Base-by-base conservation (phyloP, 1,140 invertebrate genomes). In the Dreissena polymorpha region DNA sequence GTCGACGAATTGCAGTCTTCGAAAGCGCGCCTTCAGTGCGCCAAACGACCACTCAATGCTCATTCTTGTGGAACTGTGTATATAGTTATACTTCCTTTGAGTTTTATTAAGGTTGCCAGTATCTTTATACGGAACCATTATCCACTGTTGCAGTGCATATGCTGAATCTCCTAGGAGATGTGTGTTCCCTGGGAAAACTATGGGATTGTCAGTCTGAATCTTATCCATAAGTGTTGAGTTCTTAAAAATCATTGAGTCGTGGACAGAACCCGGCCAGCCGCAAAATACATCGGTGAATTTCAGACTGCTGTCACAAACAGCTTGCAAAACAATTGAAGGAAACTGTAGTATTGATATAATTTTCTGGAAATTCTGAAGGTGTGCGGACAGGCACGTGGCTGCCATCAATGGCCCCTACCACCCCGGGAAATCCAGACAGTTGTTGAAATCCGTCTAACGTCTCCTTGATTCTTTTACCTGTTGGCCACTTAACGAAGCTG, bases 331-430 rank as follows among this genome's bases (percentile, higher is more conserved):
- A 14, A 75, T 1, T 14, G 80, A 83, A 18, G 39, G 51, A 71
- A 72, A 83, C 18, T 23, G 74, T 83, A 6, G 71, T 53, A 60
- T 83, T 83, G 21, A 83, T 75, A 39, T 83, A 83, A 64, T 83
- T 74, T 76, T 75, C 80, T 69, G 39, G 71, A 50, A 53, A 57
- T n/a, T 82, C 70, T 71, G 1, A 49, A n/a, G n/a, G n/a, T n/a
- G n/a, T n/a, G n/a, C n/a, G n/a, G n/a, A n/a, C n/a, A n/a, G n/a
- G n/a, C n/a, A n/a, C 71, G 55, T 83, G 71, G 27, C 68, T 67
- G 5, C 70, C 71, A 68, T 82, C 79, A n/a, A 74, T 74, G n/a
- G 73, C 55, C 10, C 73, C 73, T 5, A 64, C 63, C n/a, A 63
- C 25, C 53, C 53, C 55, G 25, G 72, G 72, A 74, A 74, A 74